Evolutionary conservation across 2,888 invertebrate species (phyloP).

Genomic region (Pilophorus perplexus): DNA sequence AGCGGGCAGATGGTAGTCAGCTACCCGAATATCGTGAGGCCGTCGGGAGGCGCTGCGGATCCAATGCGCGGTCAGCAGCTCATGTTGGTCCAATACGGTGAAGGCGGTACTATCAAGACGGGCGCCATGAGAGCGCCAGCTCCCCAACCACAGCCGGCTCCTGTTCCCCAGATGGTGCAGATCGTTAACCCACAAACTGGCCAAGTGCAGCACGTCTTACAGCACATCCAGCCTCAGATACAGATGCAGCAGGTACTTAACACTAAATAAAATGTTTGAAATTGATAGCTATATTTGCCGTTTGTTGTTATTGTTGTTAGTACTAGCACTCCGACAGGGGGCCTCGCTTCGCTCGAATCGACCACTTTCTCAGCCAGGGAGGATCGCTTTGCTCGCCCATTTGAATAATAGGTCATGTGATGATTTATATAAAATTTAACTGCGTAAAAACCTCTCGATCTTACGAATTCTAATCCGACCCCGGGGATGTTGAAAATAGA

Average conservation of each 20-base stretch:
- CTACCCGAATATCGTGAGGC: constrained; percentile 44
- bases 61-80: constrained; percentile 35
- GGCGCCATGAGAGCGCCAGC: constrained; percentile 28
- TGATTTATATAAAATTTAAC: no score
- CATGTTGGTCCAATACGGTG: constrained; percentile 45
- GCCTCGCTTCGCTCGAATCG: no score
- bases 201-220: constrained; percentile 45
- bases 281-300: no score
- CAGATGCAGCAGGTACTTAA: constrained; percentile 44
- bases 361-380: no score
- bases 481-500: no score
- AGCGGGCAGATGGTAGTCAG: constrained; percentile 46
- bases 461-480: no score
- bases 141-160: constrained; percentile 21
- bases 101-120: constrained; percentile 35
- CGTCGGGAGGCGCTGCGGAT: constrained; percentile 16
- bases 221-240: constrained; percentile 44
- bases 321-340: no score
- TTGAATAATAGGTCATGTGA: no score
- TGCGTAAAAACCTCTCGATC: no score
- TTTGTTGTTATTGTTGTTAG: no score
- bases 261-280: no score
- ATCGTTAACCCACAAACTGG: constrained; percentile 46
- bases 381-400: no score
- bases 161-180: constrained; percentile 45